Base-by-base conservation (phyloP, 2,113 vertebrate genomes). In the Halcyon malimbica region DNA sequence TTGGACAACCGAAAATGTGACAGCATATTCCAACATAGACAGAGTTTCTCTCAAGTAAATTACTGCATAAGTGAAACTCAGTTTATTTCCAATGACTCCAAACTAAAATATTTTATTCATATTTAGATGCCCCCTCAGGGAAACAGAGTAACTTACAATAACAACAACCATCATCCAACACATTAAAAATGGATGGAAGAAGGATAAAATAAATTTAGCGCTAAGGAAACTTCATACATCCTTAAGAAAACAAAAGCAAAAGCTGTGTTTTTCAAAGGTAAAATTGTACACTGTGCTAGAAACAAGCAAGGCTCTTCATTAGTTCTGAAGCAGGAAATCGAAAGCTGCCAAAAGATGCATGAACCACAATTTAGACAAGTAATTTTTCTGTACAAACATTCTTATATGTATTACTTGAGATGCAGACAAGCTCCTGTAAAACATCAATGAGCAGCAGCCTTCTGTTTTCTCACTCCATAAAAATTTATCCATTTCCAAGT, bases 401-500 rank as follows among this genome's bases (percentile, higher is more conserved):
- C 53, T 70, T 75, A 60, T 67, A 62, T 14, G 13, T 70, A 78
- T 90, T 95, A 86, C 60, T 89, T 93, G 5, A 96, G 57, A 94
- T 85, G 51, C 65, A 95, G 95, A 95, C 64, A 96, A 88, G 48
- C 68, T 94, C 67, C 71, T 80, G 16, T 29, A 77, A 1, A 44
- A 80, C 68, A 91, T 83, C 83, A 89, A 81, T 29, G 59, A 71
- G 69, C 19, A 70, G 56, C 19, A 2, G 9, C n/a, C 86, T 85
- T 89, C 48, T 89, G 71, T 77, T 79, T 95, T 89, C 85, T 46
- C 60, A 89, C 64, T 84, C 81, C 84, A 75, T 75, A 95, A 87
- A 92, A 97, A 94, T 62, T 48, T 69, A 96, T 93, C 78, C 86
- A 91, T 90, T 87, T 73, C 50, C 73, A 95, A 97, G 62, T 90